Evolutionary conservation across 2,888 invertebrate genomes (phyloP).

Genomic region (Loripinus fragilis): DNA sequence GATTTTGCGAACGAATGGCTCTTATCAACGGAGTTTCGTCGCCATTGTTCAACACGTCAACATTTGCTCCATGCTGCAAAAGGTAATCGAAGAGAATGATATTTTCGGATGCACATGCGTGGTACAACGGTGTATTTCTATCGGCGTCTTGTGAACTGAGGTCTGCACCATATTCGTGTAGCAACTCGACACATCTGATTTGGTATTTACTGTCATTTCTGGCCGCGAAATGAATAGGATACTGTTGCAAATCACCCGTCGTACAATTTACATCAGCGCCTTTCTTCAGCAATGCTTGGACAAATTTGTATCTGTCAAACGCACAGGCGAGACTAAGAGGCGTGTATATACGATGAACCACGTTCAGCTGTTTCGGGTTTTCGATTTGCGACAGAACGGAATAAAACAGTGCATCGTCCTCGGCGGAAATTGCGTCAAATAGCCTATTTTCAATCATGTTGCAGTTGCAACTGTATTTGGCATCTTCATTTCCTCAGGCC

Average conservation of each 20-base stretch:
- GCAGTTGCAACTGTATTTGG: too few relatives aligned
- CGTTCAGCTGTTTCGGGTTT: neutral
- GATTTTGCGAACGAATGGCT: conserved; percentile 24
- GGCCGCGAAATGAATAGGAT: neutral
- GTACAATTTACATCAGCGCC: neutral
- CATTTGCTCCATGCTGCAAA: conserved; percentile 21
- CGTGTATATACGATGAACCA: neutral
- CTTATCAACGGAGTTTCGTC: conserved; percentile 23
- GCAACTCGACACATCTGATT: neutral
- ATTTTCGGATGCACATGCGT: conserved; percentile 15
- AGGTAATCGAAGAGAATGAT: conserved; percentile 5
- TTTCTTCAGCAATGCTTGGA: neutral
- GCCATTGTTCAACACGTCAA: neutral
- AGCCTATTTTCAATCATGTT: too few relatives aligned
- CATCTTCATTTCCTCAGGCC: too few relatives aligned
- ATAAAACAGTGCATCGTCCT: neutral
- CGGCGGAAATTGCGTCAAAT: neutral
- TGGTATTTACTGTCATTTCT: neutral
- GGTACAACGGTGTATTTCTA: conserved; percentile 10
- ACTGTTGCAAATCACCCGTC: neutral
- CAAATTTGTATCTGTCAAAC: neutral
- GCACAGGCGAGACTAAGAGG: neutral
- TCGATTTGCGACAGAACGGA: neutral
- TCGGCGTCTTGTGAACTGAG: neutral
- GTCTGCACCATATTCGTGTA: neutral